Evolutionary conservation across 2,888 invertebrate genomes (phyloP).

Genomic region (Branchellion lobata): DNA sequence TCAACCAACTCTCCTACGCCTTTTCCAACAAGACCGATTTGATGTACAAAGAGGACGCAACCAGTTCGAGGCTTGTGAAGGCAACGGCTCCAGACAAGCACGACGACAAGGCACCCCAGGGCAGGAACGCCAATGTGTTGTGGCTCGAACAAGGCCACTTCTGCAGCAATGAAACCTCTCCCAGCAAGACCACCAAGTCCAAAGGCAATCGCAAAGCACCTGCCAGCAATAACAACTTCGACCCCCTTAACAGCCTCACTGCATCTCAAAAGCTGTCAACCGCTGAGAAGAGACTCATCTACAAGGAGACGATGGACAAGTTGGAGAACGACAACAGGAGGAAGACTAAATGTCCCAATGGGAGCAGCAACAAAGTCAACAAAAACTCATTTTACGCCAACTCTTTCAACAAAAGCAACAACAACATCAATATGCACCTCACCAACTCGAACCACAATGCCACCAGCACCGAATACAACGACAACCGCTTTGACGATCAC

Average conservation of each 20-base stretch:
- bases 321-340: not conserved
- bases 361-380: not conserved
- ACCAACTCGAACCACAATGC: not conserved
- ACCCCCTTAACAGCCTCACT: too few species aligned
- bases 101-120: too few species aligned
- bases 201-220: too few species aligned
- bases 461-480: not conserved
- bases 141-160: slow-evolving; percentile 9
- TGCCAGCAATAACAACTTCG: too few species aligned
- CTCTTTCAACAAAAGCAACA: not conserved
- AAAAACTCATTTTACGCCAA: not conserved
- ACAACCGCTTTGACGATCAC: not conserved
- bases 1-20: not conserved
- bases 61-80: not conserved
- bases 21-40: not conserved
- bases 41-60: not conserved
- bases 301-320: not conserved
- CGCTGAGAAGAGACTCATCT: not conserved
- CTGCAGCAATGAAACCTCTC: not conserved
- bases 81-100: not conserved
- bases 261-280: not conserved
- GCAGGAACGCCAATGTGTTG: not conserved
- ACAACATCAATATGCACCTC: not conserved
- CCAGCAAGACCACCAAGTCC: not conserved
- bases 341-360: not conserved